These are phyloP conservation scores for Gisinianus flammeolus DNA, from an alignment of 2,888 invertebrate species.

Conservation along the genomic window DNA sequence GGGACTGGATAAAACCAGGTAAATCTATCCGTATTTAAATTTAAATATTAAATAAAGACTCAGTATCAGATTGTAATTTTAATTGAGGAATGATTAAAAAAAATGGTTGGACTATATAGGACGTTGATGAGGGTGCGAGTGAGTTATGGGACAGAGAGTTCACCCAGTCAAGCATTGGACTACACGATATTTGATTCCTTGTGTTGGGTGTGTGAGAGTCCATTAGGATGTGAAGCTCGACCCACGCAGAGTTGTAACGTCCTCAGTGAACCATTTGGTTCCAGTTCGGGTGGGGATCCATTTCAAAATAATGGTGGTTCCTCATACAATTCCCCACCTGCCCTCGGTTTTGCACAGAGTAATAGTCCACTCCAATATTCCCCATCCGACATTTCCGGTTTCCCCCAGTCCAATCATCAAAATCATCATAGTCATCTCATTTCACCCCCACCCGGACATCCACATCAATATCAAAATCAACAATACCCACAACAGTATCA, in stretches of 20 bases:
- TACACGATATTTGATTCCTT: slow-evolving; percentile 56
- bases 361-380: slow-evolving; percentile 54
- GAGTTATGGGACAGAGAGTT: slow-evolving; percentile 53
- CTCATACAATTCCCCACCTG: slow-evolving; percentile 50
- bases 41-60: background rate
- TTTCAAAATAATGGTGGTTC: slow-evolving; percentile 45
- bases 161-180: slow-evolving; percentile 53
- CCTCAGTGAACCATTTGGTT: slow-evolving; percentile 55
- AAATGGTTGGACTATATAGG: too few relatives aligned
- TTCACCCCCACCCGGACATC: background rate
- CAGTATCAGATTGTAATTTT: too few relatives aligned
- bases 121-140: slow-evolving; percentile 51
- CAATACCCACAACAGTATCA: background rate
- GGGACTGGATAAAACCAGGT: slow-evolving; percentile 58
- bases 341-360: slow-evolving; percentile 49
- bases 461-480: background rate
- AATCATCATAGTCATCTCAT: background rate
- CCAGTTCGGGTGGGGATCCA: slow-evolving; percentile 51
- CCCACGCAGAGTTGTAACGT: slow-evolving; percentile 58
- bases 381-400: slow-evolving; percentile 34
- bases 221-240: slow-evolving; percentile 52
- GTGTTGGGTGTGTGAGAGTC: slow-evolving; percentile 55
- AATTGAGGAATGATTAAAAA: too few relatives aligned
- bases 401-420: background rate
- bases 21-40: background rate